Conservation (phyloP, 2,888 invertebrate species). For the Nomada ruficornis region DNA sequence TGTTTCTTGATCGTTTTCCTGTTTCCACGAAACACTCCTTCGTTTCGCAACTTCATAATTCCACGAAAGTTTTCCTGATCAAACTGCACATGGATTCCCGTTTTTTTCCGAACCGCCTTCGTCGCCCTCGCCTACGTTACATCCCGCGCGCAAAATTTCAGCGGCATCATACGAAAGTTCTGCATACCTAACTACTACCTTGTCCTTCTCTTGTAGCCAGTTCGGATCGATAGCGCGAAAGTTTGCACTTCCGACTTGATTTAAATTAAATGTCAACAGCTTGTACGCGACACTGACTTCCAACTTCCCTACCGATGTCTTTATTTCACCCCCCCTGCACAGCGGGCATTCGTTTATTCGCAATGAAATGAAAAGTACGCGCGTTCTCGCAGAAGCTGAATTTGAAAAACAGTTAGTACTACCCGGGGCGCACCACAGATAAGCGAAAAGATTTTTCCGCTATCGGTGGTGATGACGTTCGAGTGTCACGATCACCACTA, state of each 20-base stretch:
- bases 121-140: neutral
- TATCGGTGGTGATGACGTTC: conserved; percentile 31
- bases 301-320: conserved; percentile 25
- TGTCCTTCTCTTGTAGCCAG: conserved; percentile 16
- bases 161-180: conserved; percentile 9
- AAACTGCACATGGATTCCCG: conserved; percentile 20
- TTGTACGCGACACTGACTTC: conserved; percentile 29
- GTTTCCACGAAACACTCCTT: conserved; percentile 10
- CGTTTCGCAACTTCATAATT: conserved; percentile 20
- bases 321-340: neutral
- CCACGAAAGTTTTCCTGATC: conserved; percentile 12
- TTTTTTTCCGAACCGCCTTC: conserved; percentile 33
- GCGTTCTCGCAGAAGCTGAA: neutral
- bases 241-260: conserved; percentile 48
- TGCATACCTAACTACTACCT: conserved; percentile 27
- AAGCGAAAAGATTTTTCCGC: no score
- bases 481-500: conserved; percentile 24
- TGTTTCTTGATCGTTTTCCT: neutral
- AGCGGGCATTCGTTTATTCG: neutral
- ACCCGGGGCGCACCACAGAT: no score
- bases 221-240: conserved; percentile 61
- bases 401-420: no score
- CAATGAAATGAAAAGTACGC: no score
- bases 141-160: neutral
- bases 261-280: conserved; percentile 69